Evolutionary conservation across 2,113 vertebrate genomes (phyloP), one percentile per base, ranked within the genome.

Genomic region (Gulo gulo): DNA sequence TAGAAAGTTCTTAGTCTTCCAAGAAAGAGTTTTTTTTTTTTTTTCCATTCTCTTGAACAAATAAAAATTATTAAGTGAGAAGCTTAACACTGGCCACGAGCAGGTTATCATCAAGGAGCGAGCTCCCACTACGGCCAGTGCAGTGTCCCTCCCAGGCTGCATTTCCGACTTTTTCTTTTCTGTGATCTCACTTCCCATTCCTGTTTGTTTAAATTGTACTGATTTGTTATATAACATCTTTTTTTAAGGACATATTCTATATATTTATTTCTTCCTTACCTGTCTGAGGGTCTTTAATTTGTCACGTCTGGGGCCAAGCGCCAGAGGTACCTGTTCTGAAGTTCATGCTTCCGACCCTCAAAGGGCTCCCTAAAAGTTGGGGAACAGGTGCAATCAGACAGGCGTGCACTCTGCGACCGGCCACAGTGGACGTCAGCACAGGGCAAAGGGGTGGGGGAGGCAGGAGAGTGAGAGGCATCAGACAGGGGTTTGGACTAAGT

Each of bases 391-490:
- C 6, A 31, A 42, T 24, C 15, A 73, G 79, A 52, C 0, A 3
- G 3, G 34, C 6, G 0, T 1, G 57, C 21, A 4, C 29, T 10
- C 39, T 7, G 2, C 1, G 9, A 18, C 2, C 18, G 34, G 23
- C 10, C 24, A 29, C 18, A 9, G 45, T 24, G n/a, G 47, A 80
- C 15, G 39, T n/a, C 7, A 4, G 8, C 3, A 23, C 36, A 12
- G 21, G 15, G 5, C 59, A 15, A 47, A 18, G 10, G 31, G 4
- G 16, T 4, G 26, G 0, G 29, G 39, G 12, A 74, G 20, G n/a
- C 0, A 18, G 18, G n/a, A 21, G 50, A 31, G 23, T 4, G 2
- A 1, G 45, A 1, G 36, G 34, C 36, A 6, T 45, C 7, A 12
- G 39, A 31, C 31, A 61, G 47, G 9, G 81, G 3, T 6, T 1